Evolutionary conservation across 2,888 invertebrate genomes (phyloP).

Genomic region (Chesias legatella): DNA sequence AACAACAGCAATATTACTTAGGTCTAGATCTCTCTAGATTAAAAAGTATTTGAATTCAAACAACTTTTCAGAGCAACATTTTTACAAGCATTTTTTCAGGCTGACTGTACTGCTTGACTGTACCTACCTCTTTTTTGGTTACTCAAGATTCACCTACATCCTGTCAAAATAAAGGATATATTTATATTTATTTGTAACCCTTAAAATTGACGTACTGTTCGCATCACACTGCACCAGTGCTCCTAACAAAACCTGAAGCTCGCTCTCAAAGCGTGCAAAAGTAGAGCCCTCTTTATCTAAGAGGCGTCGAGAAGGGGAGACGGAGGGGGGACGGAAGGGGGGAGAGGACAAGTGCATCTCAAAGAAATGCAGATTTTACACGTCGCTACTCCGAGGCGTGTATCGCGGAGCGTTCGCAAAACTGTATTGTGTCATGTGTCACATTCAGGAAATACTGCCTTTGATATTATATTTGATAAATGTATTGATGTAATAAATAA

Average conservation of each 20-base stretch:
- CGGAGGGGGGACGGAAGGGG: conserved; percentile 28
- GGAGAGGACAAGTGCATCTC: conserved; percentile 75
- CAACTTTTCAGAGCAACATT: no score
- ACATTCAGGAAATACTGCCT: not conserved
- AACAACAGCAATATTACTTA: no score
- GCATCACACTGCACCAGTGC: conserved; percentile 26
- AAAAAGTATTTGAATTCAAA: no score
- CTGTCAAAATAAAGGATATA: no score
- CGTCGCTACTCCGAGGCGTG: conserved; percentile 75
- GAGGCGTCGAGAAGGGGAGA: conserved; percentile 51
- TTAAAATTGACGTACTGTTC: conserved; percentile 6
- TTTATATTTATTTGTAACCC: no score
- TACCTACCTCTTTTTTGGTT: no score
- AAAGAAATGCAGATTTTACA: conserved; percentile 81
- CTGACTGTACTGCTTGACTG: not conserved
- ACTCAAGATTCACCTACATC: no score
- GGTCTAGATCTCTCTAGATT: no score
- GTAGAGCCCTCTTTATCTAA: conserved; percentile 76
- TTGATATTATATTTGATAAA: conserved; percentile 13
- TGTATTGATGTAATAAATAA: no score
- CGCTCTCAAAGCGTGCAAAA: conserved; percentile 74
- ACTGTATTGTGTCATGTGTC: not conserved
- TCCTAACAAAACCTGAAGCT: conserved; percentile 66
- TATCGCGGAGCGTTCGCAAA: conserved; percentile 50
- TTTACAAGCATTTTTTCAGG: no score